phyloP scores from a whole-genome alignment of 2,797 vertebrate species.

The Halcyon chelicuti region DNA sequence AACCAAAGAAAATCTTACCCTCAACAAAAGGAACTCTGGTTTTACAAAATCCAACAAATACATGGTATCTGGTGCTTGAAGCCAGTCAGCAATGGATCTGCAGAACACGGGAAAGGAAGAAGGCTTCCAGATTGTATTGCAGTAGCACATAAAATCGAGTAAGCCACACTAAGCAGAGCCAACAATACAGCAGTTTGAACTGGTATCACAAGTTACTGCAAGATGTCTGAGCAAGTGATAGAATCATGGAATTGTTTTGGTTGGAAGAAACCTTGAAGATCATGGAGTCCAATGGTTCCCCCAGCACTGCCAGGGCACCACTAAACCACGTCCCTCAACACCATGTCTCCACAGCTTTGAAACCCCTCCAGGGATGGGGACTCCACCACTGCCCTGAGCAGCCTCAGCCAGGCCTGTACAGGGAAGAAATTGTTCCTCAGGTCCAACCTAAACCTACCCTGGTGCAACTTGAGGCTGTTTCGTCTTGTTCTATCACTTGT shows the following conservation, averaged over 20 bases:
- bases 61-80: constrained; percentile 96
- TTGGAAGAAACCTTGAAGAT: background rate
- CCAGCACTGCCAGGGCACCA: background rate
- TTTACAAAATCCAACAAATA: constrained; percentile 98
- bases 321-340: background rate
- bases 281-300: background rate
- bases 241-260: background rate
- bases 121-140: background rate
- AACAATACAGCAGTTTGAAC: fast-evolving
- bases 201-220: background rate
- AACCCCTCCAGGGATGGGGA: background rate
- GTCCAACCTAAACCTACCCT: background rate
- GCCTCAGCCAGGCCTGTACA: background rate
- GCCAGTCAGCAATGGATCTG: constrained; percentile 98
- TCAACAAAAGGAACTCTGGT: constrained; percentile 95
- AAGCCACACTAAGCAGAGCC: background rate
- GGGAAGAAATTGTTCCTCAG: background rate
- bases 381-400: background rate
- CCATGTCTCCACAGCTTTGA: background rate
- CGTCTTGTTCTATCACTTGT: too few species aligned
- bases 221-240: background rate
- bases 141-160: background rate
- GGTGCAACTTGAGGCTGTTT: background rate
- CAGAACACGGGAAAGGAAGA: background rate
- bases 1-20: constrained; percentile 79